phyloP scores from a whole-genome alignment of 2,113 vertebrate genomes.

The Anolis carolinensis region DNA sequence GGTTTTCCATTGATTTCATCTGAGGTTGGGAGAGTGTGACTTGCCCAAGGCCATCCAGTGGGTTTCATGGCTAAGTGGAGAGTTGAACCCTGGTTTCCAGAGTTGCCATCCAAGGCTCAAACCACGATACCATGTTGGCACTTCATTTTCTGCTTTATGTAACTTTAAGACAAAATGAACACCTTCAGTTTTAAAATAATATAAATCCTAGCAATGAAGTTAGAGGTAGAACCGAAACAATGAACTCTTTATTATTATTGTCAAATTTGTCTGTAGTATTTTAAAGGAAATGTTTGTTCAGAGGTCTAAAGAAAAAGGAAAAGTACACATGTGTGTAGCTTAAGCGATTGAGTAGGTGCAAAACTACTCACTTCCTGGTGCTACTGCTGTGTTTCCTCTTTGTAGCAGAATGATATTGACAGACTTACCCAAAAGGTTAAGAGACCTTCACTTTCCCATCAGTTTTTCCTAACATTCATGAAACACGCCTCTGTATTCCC shows the following conservation, averaged over 20 bases:
- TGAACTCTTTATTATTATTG: slow-evolving; percentile 8
- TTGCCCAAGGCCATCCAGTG: no score
- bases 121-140: no score
- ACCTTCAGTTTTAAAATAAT: background rate
- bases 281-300: slow-evolving; percentile 22
- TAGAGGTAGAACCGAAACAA: slow-evolving; percentile 7
- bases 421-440: slow-evolving; percentile 52
- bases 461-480: slow-evolving; percentile 59
- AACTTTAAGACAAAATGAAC: slow-evolving; percentile 4
- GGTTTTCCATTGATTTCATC: no score
- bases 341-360: slow-evolving; percentile 20
- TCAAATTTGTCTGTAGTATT: slow-evolving; percentile 16
- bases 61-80: no score
- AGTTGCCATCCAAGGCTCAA: no score
- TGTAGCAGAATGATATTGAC: slow-evolving; percentile 32
- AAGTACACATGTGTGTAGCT: background rate
- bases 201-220: slow-evolving; percentile 3
- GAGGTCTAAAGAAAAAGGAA: slow-evolving; percentile 10
- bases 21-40: no score
- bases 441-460: slow-evolving; percentile 57
- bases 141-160: background rate
- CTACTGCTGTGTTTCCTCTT: background rate
- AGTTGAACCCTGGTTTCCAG: no score
- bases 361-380: background rate
- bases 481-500: slow-evolving; percentile 53